Evolutionary conservation across 2,113 vertebrate species (phyloP), one percentile per base, ranked within the genome.

Genomic region (Misgurnus anguillicaudatus): DNA sequence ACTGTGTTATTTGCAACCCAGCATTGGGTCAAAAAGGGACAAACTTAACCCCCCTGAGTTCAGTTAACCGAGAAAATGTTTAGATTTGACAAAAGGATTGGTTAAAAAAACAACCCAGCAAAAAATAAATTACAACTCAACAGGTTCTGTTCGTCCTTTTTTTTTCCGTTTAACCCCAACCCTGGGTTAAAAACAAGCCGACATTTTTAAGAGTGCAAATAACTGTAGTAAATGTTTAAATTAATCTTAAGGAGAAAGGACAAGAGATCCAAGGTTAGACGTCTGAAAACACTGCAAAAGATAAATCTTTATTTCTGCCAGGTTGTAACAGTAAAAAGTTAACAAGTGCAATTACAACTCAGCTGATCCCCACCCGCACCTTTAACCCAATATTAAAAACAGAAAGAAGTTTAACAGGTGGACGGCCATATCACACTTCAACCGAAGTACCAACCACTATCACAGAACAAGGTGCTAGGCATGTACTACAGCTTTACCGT

Each of bases 241-340:
- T 55, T 55, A 19, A 17, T 6, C 6, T 57, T 57, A 19, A 51
- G 1, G 11, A 51, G 14, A 14, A 19, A 5, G 47, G 16, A 36
- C 1, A 24, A 74, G n/a, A 21, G 9, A 31, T 4, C 48, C 45
- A 58, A 36, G 76, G 67, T 5, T 38, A 60, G 48, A 64, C 47
- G 8, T 14, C 39, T 67, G 73, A 80, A 78, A 84, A 86, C 87
- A 84, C 77, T 84, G 87, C 75, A 88, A 86, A 88, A 88, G 78
- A 88, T 88, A 88, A 45, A 86, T 82, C 81, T 88, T 86, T 88
- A 86, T 88, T 87, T 84, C 65, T 84, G 72, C 74, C 65, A 80
- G 71, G 47, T 76, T 81, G 71, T 73, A 75, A 83, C 87, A 82
- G 74, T 86, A 88, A 82, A 88, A 88, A 86, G 42, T 80, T 64